Evolutionary conservation across 1,140 invertebrate genomes (phyloP), one percentile per base, ranked within the genome.

Genomic region (Drosophila navojoa): DNA sequence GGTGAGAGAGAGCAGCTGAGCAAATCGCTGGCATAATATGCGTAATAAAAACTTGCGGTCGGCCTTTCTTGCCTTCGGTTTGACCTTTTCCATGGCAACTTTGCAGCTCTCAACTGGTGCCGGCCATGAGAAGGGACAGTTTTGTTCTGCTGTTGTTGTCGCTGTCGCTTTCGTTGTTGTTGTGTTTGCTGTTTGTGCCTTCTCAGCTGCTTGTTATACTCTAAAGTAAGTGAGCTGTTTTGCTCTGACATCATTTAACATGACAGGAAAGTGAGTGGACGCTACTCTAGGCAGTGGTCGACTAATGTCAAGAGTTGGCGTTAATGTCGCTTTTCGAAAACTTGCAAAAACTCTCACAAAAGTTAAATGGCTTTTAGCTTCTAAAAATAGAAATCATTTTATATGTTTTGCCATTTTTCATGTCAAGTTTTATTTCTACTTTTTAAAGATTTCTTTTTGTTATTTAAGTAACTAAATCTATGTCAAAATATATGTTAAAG

Each of bases 11-110:
- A 29, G 11, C 11, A 42, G 27, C 7, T 42, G 38, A 50, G 38
- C 61, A 87, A 87, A 86, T 86, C 82, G 82, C 69, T 73, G 79
- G 82, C 84, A 82, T 86, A 87, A 86, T 86, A 77, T 87, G 81
- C 81, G 81, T 87, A 86, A 87, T 87, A 87, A 86, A 86, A 86
- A 86, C 82, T 87, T 86, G 82, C 74, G 82, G 82, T 86, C 55
- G 49, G 45, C 70, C 47, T 49, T 38, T 38, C 57, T 54, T 47
- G 60, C 45, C 47, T 42, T 53, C 50, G 69, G 72, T 84, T 84
- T 84, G 81, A 86, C 82, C 82, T 86, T 86, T 87, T 73, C 50
- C 57, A 47, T 19, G 52, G 29, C 44, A 64, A 45, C 62, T 52
- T 16, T 44, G 59, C 38, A 15, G 47, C 35, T 59, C 60, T 47